A percentile compares a stretch with the other conserved stretches of the same genome.
Evolutionary conservation across 2,888 invertebrate species (phyloP).

Genomic region (Cantharis rustica): DNA sequence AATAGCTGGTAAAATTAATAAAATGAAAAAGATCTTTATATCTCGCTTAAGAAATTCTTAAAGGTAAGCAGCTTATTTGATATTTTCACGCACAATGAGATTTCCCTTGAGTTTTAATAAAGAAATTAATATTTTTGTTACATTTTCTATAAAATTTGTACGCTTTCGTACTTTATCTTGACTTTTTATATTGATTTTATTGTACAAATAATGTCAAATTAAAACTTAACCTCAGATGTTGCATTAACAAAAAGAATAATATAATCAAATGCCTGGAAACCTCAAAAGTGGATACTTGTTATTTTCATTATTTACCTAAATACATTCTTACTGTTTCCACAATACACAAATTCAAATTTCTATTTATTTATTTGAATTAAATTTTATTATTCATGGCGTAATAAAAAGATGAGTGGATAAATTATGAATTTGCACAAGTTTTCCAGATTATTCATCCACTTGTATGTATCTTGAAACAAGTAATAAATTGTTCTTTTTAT

Average conservation of each 20-base stretch:
- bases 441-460: background rate
- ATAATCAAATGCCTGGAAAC: background rate
- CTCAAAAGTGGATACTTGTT: background rate
- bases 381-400: background rate
- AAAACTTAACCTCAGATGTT: background rate
- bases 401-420: background rate
- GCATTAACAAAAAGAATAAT: background rate
- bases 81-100: slow-evolving; percentile 3
- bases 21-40: slow-evolving; percentile 1
- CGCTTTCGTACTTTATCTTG: background rate
- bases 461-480: background rate
- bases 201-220: background rate
- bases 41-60: background rate
- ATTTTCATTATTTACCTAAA: background rate
- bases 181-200: background rate
- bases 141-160: background rate
- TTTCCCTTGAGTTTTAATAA: background rate
- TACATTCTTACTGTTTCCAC: background rate
- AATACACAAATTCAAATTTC: background rate
- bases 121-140: background rate
- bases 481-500: background rate
- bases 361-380: background rate
- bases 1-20: background rate
- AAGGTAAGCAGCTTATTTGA: slow-evolving; percentile 8
- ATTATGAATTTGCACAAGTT: background rate